Conservation (phyloP, 2,113 vertebrate species). For the Toxostoma redivivum region DNA sequence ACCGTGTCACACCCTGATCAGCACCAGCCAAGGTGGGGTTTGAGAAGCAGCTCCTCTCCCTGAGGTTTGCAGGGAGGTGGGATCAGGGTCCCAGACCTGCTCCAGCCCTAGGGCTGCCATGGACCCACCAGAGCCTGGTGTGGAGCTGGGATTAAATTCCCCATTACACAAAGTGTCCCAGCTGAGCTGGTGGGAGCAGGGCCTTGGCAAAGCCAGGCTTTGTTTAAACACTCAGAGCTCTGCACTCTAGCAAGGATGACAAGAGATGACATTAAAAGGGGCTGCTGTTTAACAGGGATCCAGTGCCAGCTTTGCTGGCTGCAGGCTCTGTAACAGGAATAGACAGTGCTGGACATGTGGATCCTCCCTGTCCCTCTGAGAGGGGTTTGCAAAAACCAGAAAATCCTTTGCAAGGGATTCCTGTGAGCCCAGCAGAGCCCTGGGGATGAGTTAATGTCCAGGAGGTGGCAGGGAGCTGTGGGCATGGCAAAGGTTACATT, state of each 20-base stretch:
- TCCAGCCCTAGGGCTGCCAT: not conserved
- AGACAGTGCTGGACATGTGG: fast-evolving
- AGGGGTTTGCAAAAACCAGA: not conserved
- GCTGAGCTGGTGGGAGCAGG: not conserved
- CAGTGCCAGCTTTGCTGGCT: not conserved
- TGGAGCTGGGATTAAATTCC: not conserved
- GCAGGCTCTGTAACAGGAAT: not conserved
- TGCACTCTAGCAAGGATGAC: not conserved
- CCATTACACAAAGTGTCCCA: fast-evolving
- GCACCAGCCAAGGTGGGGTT: not conserved
- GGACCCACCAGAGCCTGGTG: not conserved
- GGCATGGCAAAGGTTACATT: not conserved
- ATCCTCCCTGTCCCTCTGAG: fast-evolving
- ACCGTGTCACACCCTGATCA: fast-evolving
- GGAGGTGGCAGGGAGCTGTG: not conserved
- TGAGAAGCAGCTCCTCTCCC: not conserved
- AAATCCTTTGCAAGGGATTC: not conserved
- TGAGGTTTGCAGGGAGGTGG: not conserved
- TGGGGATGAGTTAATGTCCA: not conserved
- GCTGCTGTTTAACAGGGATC: not conserved
- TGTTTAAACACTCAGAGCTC: not conserved
- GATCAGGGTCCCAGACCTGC: no score
- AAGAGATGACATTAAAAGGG: not conserved
- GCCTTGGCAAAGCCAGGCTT: not conserved
- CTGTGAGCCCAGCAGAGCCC: not conserved